Base-by-base conservation (phyloP, 1,140 invertebrate species). In the Gonioctena quinquepunctata region DNA sequence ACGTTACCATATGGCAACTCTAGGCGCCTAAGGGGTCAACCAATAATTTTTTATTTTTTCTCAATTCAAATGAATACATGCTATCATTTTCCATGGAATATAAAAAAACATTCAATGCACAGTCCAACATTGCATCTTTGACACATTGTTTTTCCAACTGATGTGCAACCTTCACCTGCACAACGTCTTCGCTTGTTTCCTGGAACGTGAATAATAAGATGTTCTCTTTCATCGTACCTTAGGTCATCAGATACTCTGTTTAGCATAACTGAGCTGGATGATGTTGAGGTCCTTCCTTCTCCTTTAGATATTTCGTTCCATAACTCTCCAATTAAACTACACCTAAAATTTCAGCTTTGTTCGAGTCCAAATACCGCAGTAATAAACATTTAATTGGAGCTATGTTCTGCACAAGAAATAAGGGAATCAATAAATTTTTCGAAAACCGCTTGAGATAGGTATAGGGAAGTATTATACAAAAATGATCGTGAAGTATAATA, bases 311-410 rank as follows among this genome's bases (percentile, higher is more conserved):
- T 21, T 18, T 18, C 22, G 1, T 21, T 22, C 27, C 27, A 71
- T 52, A 68, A 62, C 50, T 68, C 27, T 26, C 33, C 26, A 71
- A 61, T 64, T 74, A 74, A n/a, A n/a, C n/a, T n/a, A n/a, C n/a
- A n/a, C n/a, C n/a, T n/a, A n/a, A n/a, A n/a, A n/a, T n/a, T n/a
- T n/a, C n/a, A n/a, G n/a, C n/a, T n/a, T n/a, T n/a, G n/a, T n/a
- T n/a, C n/a, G n/a, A n/a, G n/a, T n/a, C n/a, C n/a, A n/a, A n/a
- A n/a, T n/a, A n/a, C n/a, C n/a, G n/a, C n/a, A n/a, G n/a, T n/a
- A n/a, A n/a, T n/a, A n/a, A n/a, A n/a, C n/a, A n/a, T n/a, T n/a
- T n/a, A n/a, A n/a, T n/a, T n/a, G n/a, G n/a, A n/a, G n/a, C n/a
- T n/a, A n/a, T n/a, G n/a, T n/a, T n/a, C n/a, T n/a, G n/a, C n/a